Percentiles rank a stretch among this genome's conserved stretches.
Conservation (phyloP, 1,140 invertebrate genomes). For the Drosophila guanche region DNA sequence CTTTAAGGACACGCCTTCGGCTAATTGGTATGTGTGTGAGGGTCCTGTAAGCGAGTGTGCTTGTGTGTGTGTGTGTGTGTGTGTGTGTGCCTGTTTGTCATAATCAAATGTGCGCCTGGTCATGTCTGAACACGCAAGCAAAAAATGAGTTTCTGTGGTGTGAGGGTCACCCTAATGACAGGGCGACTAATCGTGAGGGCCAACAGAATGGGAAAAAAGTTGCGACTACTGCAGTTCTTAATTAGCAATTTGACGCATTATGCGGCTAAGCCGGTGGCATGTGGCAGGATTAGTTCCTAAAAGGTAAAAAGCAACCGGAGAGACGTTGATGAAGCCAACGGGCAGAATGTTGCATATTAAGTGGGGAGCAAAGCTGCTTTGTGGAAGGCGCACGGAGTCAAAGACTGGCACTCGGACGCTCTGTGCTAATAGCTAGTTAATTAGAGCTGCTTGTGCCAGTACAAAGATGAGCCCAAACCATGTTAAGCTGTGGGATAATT, state of each 20-base stretch:
- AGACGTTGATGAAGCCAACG: constrained; percentile 6
- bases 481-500: background rate
- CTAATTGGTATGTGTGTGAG: constrained; percentile 48
- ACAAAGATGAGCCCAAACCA: too few relatives aligned
- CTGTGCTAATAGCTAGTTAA: constrained; percentile 22
- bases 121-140: constrained; percentile 73
- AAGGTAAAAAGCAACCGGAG: constrained; percentile 34
- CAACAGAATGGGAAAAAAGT: constrained; percentile 32
- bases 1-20: constrained; percentile 64
- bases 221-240: constrained; percentile 67
- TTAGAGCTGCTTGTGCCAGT: constrained; percentile 1
- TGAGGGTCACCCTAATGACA: constrained; percentile 51
- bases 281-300: constrained; percentile 51
- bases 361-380: constrained; percentile 7
- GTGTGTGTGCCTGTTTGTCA: constrained; percentile 58
- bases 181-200: constrained; percentile 52
- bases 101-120: constrained; percentile 66
- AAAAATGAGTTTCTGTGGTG: constrained; percentile 22
- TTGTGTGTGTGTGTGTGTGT: constrained; percentile 16
- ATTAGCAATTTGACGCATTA: constrained; percentile 74
- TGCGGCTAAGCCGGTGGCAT: constrained; percentile 43
- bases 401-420: background rate
- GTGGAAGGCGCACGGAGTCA: constrained; percentile 10
- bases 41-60: background rate
- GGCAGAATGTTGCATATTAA: constrained; percentile 35